Base-by-base conservation (phyloP, 92 coral and sea anemone species). In the Phenganax stokvisi region DNA sequence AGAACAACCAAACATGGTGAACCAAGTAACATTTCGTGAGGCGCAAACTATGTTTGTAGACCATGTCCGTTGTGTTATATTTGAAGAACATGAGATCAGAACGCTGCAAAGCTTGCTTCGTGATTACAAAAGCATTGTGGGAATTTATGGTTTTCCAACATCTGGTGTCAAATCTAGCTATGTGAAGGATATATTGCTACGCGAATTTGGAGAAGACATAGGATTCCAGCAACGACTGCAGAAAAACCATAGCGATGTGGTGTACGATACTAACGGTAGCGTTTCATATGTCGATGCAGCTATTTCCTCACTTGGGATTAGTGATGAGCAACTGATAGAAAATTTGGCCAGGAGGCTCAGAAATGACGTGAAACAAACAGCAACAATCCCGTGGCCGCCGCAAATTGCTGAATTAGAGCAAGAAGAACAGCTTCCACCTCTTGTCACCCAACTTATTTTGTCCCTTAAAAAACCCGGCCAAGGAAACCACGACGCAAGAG, bases 81-180 rank as follows among this genome's bases (percentile, higher is more conserved):
- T 73, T 73, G 77, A 73, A 11, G 68, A 76, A 9, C 80, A 76
- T 37, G 80, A 76, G 67, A 58, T 76, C 29, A 76, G 80, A 27
- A 76, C 80, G 15, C 80, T 75, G 13, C 80, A 75, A 75, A 13
- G 80, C 12, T 28, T 75, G 62, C 80, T 75, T 7, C 77, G 28
- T 52, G 77, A 72, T 72, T 72, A 72, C 37, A 72, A 72, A 17
- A 72, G 57, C 30, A 72, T 72, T 54, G 60, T 54, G 8, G 77
- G 77, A 8, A 51, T 57, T 47, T 72, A 51, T 17, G 65, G 80
- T 12, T 76, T 76, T 29, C 67, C 67, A 76, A 76, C 68, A 3
- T 9, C 80, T 1, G 27, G 80, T 56, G 80, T 76, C n/a, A 76
- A 76, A 76, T 76, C 80, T 8, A 76, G 80, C 67, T 76, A 76